Conservation (phyloP, 2,888 invertebrate genomes). For the Eilema depressum region DNA sequence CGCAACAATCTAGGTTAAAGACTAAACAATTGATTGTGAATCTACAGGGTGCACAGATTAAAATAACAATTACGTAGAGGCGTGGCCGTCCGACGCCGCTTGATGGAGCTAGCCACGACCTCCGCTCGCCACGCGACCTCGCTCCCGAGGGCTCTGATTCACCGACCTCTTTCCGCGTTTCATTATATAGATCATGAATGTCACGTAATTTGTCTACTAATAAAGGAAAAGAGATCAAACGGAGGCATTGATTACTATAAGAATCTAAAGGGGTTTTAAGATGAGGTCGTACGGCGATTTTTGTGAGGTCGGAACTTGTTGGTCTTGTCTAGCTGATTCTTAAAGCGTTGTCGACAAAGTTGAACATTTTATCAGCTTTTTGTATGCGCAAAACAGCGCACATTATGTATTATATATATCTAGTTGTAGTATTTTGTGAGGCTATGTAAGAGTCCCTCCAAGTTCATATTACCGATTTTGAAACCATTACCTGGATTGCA, state of each 20-base stretch:
- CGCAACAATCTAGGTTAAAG: conserved; percentile 23
- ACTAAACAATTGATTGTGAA: conserved; percentile 41
- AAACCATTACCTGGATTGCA: no score
- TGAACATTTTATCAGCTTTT: background rate
- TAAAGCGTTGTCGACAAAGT: background rate
- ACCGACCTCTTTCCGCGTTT: conserved; percentile 55
- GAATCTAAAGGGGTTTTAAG: no score
- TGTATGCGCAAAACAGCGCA: no score
- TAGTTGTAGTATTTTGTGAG: no score
- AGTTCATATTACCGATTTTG: no score
- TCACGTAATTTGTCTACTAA: conserved; percentile 8
- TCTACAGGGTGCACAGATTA: conserved; percentile 61
- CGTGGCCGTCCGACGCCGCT: conserved; percentile 59
- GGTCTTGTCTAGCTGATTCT: no score
- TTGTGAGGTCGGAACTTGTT: no score
- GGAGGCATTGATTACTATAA: no score
- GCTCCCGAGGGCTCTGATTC: conserved; percentile 66
- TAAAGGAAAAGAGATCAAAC: no score
- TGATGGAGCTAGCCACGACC: conserved; percentile 64
- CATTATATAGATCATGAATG: conserved; percentile 44
- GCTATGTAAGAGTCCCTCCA: no score
- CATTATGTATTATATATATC: no score
- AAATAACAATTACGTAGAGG: conserved; percentile 69
- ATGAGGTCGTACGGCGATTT: no score
- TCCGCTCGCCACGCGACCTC: conserved; percentile 64